Conservation (phyloP, 2,888 invertebrate genomes). For the Drosophila kanekoi region DNA sequence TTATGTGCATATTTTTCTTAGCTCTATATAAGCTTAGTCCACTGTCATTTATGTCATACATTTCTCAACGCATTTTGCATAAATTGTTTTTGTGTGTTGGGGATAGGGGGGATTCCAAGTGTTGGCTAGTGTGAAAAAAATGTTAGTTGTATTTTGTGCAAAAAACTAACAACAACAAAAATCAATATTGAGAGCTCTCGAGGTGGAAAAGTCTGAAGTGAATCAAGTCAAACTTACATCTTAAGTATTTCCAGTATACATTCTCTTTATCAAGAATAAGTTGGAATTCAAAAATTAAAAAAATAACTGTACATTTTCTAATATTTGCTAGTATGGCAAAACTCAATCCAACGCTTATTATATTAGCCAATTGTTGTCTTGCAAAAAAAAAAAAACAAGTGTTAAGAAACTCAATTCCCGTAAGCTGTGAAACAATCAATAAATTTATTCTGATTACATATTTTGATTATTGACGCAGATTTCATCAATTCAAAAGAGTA, state of each 20-base stretch:
- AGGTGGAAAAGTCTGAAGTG: neutral
- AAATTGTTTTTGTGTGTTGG: slow-evolving; percentile 17
- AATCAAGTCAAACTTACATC: neutral
- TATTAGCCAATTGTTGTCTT: too few relatives aligned
- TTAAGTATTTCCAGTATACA: neutral
- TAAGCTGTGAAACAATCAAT: too few relatives aligned
- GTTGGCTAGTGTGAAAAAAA: slow-evolving; percentile 29
- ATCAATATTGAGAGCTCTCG: slow-evolving; percentile 2
- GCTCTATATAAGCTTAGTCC: slow-evolving; percentile 18
- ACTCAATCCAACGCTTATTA: too few relatives aligned
- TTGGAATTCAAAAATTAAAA: neutral
- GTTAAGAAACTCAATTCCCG: too few relatives aligned
- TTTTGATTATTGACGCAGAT: too few relatives aligned
- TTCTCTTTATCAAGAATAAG: neutral
- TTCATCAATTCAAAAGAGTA: too few relatives aligned
- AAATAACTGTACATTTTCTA: too few relatives aligned
- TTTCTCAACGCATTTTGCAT: slow-evolving; percentile 27
- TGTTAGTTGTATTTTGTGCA: slow-evolving; percentile 14
- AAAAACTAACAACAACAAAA: neutral
- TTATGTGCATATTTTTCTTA: slow-evolving; percentile 62
- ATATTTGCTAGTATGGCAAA: too few relatives aligned
- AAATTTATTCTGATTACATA: too few relatives aligned
- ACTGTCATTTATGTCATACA: slow-evolving; percentile 22
- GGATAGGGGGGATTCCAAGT: slow-evolving; percentile 11
- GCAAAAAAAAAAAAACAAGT: too few relatives aligned